A percentile compares a stretch with the other conserved stretches of the same genome.
Conservation (phyloP, 2,797 vertebrate genomes). For the Anguilla megastoma region DNA sequence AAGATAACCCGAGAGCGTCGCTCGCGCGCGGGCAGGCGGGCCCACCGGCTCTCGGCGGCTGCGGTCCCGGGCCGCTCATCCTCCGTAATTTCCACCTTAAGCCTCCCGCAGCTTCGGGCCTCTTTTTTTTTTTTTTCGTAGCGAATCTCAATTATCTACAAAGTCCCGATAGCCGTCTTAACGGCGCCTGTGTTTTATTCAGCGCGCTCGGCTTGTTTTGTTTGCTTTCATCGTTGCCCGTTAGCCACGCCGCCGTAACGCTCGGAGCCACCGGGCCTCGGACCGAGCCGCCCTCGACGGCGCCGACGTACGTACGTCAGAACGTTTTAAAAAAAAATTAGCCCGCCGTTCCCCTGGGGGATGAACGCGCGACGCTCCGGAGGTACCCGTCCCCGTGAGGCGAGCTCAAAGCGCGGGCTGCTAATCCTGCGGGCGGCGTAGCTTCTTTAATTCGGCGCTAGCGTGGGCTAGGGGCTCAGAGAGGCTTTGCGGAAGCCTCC, state of each 20-base stretch:
- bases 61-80: neutral
- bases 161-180: neutral
- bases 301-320: neutral
- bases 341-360: neutral
- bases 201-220: neutral
- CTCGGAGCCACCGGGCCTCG: neutral
- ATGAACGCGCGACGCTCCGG: neutral
- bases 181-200: neutral
- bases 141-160: neutral
- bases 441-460: slow-evolving; percentile 12
- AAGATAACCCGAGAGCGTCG: slow-evolving; percentile 14
- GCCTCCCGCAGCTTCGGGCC: neutral
- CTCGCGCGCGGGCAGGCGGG: neutral
- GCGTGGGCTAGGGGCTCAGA: neutral
- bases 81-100: neutral
- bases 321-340: neutral
- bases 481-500: neutral
- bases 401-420: neutral
- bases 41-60: neutral
- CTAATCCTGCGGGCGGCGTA: neutral
- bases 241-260: neutral
- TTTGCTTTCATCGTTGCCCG: neutral
- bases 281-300: neutral
- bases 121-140: neutral
- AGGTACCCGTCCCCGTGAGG: neutral